Evolutionary conservation across 2,113 vertebrate species (phyloP), one percentile per base, ranked within the genome.

Genomic region (Ardeotis arabs): DNA sequence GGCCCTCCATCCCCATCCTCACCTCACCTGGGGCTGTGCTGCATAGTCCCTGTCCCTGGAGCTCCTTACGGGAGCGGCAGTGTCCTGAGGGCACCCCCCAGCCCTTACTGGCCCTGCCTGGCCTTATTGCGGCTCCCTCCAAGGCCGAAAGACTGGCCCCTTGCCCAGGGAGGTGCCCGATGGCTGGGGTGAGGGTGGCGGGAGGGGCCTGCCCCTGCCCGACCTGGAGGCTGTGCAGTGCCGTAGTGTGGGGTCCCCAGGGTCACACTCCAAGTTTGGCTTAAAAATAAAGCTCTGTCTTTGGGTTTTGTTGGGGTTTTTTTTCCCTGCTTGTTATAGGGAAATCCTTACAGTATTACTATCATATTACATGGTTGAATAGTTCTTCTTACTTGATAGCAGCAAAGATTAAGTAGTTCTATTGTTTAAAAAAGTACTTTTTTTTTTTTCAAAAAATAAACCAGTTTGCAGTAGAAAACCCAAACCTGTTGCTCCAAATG

Each of bases 241-340:
- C 10, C 16, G 10, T 23, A 13, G 33, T 1, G 1, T 2, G 2
- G 59, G 20, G 4, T 13, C 4, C 21, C 19, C 6, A 2, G 15
- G 8, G 6, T 11, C 4, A 14, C 0, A 3, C 12, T 25, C 7
- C 10, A 12, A 6, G 5, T 12, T 4, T 0, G 17, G 3, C 25
- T 25, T 25, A 5, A 58, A 59, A 47, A 10, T 20, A 10, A 23
- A 4, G 12, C 7, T n/a, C 11, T 39, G 10, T 6, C 12, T 59
- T 35, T 37, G 35, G 3, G 13, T n/a, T 22, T 50, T 10, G 22
- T 13, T 22, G 12, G 9, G 0, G 39, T 41, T 41, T 41, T 41
- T 50, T 27, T 24, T 2, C 5, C 15, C 15, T 8, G 9, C 7
- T 20, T 58, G 81, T 31, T 45, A 12, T 49, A 16, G 14, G 7